Evolutionary conservation across 2,797 vertebrate genomes (phyloP).

Genomic region (Rachycentron canadum): DNA sequence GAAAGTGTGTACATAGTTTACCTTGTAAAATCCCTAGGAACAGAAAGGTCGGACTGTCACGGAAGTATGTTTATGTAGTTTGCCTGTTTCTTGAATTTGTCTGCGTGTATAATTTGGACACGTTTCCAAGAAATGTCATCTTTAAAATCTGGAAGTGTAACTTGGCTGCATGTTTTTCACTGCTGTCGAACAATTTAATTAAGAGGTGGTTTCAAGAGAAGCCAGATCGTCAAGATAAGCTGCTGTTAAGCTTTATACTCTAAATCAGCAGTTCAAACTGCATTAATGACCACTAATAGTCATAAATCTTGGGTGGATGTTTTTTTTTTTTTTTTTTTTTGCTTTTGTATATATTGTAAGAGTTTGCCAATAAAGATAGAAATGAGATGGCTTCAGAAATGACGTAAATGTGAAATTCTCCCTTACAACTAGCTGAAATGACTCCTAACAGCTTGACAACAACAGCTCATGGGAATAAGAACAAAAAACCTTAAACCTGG

Average conservation of each 20-base stretch:
- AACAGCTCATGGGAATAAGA: conserved; percentile 18
- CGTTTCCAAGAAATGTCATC: conserved; percentile 51
- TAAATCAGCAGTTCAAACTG: neutral
- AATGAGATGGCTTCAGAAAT: conserved; percentile 27
- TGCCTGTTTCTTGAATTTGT: conserved; percentile 52
- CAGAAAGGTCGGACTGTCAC: conserved; percentile 62
- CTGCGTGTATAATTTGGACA: conserved; percentile 54
- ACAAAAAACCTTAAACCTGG: conserved; percentile 19
- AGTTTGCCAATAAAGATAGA: conserved; percentile 14
- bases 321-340: neutral
- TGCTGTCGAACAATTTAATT: conserved; percentile 2
- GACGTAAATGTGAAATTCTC: conserved; percentile 16
- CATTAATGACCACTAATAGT: neutral
- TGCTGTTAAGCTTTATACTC: neutral
- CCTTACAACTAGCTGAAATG: conserved; percentile 5
- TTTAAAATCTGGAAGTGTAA: conserved; percentile 40
- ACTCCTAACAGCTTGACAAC: conserved; percentile 15
- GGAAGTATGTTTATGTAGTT: conserved; percentile 51
- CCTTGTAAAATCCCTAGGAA: conserved; percentile 58
- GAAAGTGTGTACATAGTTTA: conserved; percentile 43
- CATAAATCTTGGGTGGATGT: neutral
- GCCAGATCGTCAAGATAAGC: neutral
- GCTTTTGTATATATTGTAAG: neutral
- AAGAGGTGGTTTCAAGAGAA: too few species aligned
- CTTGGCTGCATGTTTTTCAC: conserved; percentile 6